Evolutionary conservation across 2,113 vertebrate species (phyloP), one percentile per base, ranked within the genome.

Genomic region (Orientallactaga bullata): DNA sequence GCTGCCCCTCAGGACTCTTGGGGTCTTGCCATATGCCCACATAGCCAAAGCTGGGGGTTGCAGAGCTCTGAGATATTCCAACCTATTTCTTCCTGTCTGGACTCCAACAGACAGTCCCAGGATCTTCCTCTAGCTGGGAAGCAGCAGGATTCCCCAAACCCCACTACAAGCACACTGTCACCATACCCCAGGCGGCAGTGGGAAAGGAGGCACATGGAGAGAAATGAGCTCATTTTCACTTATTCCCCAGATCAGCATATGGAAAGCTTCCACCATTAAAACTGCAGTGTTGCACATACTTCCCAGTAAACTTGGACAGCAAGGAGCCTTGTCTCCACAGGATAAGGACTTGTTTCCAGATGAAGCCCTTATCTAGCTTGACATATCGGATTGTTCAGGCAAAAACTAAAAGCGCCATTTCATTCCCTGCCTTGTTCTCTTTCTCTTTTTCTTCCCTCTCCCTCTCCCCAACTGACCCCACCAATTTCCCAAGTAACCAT

Each of bases 181-280:
- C 23, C 13, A 39, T 39, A 47, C 63, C 60, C 32, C 0, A 0
- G 2, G n/a, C 79, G 20, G 47, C 8, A 0, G 0, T 6, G 8
- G 39, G 51, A 35, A 61, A 18, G 89, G 58, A 65, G 24, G 35
- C 13, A 4, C 21, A 0, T 0, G 0, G 85, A 88, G 85, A 85
- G 4, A 65, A 77, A 90, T 42, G 23, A 73, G 92, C 85, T 88
- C 92, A 81, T 84, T 74, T 83, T 66, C 21, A 28, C 73, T 79
- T 93, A 90, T 92, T 88, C 93, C 94, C 90, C 42, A 85, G 71
- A 88, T 90, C 17, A 94, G 85, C 78, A 90, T 82, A 63, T n/a
- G 26, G 82, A 82, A 94, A 68, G 77, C 87, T 85, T 77, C 91
- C 86, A 91, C 91, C 93, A 93, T 95, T 89, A 96, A 85, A 87